These are phyloP conservation scores for Oxycera nigricornis DNA, from an alignment of 2,888 invertebrate species.

Conservation along the genomic window DNA sequence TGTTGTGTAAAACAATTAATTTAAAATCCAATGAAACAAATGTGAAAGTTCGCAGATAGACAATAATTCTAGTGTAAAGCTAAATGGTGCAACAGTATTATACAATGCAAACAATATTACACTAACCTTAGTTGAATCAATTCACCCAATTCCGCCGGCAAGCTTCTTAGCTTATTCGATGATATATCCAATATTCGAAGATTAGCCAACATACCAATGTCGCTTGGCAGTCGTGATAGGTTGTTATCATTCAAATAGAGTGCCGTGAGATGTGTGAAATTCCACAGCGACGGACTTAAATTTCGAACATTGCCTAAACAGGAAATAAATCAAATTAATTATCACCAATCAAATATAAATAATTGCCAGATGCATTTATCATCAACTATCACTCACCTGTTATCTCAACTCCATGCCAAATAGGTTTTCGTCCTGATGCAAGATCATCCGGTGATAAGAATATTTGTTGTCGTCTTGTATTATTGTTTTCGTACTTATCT, in stretches of 20 bases:
- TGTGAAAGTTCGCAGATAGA: no score
- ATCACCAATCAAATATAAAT: background rate
- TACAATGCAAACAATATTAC: no score
- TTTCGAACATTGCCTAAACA: slow-evolving; percentile 89
- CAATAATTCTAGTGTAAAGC: no score
- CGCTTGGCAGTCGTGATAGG: slow-evolving; percentile 87
- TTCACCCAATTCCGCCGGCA: slow-evolving; percentile 97
- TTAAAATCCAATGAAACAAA: no score
- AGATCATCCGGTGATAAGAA: slow-evolving; percentile 93
- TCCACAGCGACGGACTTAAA: slow-evolving; percentile 90
- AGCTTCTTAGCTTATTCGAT: slow-evolving; percentile 89
- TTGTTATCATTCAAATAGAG: slow-evolving; percentile 96
- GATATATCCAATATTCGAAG: slow-evolving; percentile 91
- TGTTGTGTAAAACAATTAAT: no score
- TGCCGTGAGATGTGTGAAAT: slow-evolving; percentile 89
- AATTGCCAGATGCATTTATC: background rate
- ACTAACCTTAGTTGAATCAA: slow-evolving; percentile 89
- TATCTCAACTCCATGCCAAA: slow-evolving; percentile 93
- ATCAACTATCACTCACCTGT: slow-evolving; percentile 64
- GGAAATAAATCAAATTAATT: background rate
- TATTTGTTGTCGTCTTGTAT: slow-evolving; percentile 82
- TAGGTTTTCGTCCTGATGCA: slow-evolving; percentile 89
- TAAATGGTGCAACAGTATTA: no score
- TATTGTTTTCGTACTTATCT: slow-evolving; percentile 87
- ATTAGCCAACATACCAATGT: slow-evolving; percentile 84